A percentile compares a stretch with the other conserved stretches of the same genome.
Conservation (phyloP, 2,888 invertebrate genomes). For the Latrodectus elegans region DNA sequence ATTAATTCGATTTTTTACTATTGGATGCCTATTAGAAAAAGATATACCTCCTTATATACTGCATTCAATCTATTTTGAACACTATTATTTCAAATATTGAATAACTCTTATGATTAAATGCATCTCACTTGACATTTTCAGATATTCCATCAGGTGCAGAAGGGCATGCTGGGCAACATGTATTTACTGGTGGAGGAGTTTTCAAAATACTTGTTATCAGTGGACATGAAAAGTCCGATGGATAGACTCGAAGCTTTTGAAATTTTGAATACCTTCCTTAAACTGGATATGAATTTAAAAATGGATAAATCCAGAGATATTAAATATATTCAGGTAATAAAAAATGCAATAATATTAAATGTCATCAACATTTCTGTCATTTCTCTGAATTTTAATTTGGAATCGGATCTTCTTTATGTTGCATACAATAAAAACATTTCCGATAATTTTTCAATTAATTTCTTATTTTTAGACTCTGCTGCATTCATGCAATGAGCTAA, state of each 20-base stretch:
- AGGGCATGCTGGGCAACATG: conserved; percentile 71
- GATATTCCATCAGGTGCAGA: conserved; percentile 70
- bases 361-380: too few species aligned
- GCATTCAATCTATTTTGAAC: too few species aligned
- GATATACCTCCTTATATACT: too few species aligned
- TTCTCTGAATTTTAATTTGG: too few species aligned
- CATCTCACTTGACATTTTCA: background rate
- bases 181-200: conserved; percentile 71
- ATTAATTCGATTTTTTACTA: too few species aligned
- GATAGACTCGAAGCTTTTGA: conserved; percentile 71
- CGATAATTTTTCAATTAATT: background rate
- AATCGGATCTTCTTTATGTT: too few species aligned
- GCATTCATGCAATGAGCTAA: conserved; percentile 69
- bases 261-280: conserved; percentile 71
- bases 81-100: too few species aligned
- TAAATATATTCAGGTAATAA: conserved; percentile 70
- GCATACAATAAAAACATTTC: background rate
- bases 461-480: conserved; percentile 69
- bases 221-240: conserved; percentile 71
- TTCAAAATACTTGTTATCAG: conserved; percentile 58
- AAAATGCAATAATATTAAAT: background rate
- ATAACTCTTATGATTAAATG: too few species aligned
- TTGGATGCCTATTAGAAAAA: too few species aligned
- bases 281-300: conserved; percentile 70
- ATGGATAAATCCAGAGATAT: conserved; percentile 70